These are phyloP conservation scores for Ceuthmochares aereus DNA, from an alignment of 2,113 vertebrate species.

Conservation along the genomic window DNA sequence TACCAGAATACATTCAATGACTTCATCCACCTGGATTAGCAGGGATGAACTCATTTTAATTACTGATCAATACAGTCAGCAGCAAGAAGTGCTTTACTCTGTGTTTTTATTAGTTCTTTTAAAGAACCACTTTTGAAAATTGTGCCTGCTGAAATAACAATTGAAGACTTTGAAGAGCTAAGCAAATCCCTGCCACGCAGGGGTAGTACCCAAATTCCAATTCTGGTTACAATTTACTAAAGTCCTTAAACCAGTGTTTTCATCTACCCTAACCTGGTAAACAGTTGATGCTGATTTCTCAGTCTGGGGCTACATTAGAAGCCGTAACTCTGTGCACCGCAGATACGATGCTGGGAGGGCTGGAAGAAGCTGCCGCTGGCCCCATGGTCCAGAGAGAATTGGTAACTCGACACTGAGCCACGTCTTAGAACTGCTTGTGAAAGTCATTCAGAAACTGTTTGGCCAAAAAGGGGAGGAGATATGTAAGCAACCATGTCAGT, in stretches of 20 bases:
- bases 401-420: not conserved
- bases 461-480: not conserved
- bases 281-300: not conserved
- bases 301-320: not conserved
- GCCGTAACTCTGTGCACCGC: not conserved
- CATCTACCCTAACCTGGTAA: not conserved
- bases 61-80: not conserved
- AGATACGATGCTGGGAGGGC: not conserved
- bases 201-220: not conserved
- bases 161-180: not conserved
- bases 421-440: not conserved
- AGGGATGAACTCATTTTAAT: not conserved
- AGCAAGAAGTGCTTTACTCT: not conserved
- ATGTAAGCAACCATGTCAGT: fast-evolving
- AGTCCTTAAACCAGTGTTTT: not conserved
- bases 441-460: not conserved
- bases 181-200: not conserved
- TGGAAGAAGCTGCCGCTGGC: not conserved
- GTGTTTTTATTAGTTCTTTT: not conserved
- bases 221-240: not conserved
- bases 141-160: not conserved
- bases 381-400: not conserved
- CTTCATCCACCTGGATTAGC: not conserved
- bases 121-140: not conserved
- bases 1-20: not conserved